Conservation (phyloP, 2,113 vertebrate genomes). For the Ophthalmolycus amberensis region DNA sequence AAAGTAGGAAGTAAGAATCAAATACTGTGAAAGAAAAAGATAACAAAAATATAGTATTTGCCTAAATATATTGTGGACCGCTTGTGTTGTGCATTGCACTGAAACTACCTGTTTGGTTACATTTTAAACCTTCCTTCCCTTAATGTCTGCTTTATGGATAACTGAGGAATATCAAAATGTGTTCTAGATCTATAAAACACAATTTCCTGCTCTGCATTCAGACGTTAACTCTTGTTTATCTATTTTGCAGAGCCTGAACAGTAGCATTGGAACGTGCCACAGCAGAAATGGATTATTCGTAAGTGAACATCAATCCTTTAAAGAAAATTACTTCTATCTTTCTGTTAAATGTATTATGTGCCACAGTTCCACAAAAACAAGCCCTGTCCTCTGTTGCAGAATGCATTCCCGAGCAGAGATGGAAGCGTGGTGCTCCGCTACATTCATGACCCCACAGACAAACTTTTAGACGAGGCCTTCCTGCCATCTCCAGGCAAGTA, state of each 20-base stretch:
- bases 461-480: conserved; percentile 86
- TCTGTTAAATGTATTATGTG: not conserved
- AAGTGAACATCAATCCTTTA: conserved; percentile 8
- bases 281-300: conserved; percentile 78
- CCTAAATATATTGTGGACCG: not conserved
- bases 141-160: not conserved
- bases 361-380: not conserved
- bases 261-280: conserved; percentile 79
- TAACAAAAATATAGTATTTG: not conserved
- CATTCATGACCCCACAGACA: conserved; percentile 94
- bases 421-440: conserved; percentile 92
- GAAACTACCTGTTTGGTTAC: not conserved
- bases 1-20: not conserved
- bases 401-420: conserved; percentile 87
- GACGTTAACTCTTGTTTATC: conserved; percentile 1
- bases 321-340: not conserved
- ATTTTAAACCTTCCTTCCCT: not conserved
- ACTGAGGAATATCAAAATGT: not conserved
- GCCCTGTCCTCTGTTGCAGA: conserved; percentile 67
- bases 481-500: conserved; percentile 89
- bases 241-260: conserved; percentile 80
- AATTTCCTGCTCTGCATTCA: not conserved
- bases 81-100: not conserved
- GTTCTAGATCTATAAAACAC: not conserved
- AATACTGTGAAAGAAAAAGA: not conserved